phyloP scores from a whole-genome alignment of 2,888 invertebrate species.

The Drymonia ruficornis region DNA sequence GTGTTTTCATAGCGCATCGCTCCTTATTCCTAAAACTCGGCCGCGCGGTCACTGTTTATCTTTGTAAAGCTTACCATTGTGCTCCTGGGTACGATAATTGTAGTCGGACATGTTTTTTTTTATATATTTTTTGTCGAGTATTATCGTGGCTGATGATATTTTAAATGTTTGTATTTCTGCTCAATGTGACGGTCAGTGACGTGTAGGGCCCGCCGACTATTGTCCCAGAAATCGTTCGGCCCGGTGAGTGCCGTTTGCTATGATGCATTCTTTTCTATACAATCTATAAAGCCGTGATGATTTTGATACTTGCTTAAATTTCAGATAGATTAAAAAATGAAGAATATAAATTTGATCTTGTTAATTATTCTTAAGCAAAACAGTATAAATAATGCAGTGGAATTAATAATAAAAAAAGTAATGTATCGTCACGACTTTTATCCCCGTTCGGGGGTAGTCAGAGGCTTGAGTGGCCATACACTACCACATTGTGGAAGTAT shows the following conservation, averaged over 20 bases:
- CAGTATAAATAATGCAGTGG: too few species aligned
- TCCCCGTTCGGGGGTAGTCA: too few species aligned
- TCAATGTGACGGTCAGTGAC: slow-evolving; percentile 75
- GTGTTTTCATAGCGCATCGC: slow-evolving; percentile 57
- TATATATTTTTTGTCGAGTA: slow-evolving; percentile 43
- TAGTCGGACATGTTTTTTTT: slow-evolving; percentile 59
- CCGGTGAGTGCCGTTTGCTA: slow-evolving; percentile 63
- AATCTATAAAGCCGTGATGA: slow-evolving; percentile 16
- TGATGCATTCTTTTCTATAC: slow-evolving; percentile 53
- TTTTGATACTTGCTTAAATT: slow-evolving; percentile 53
- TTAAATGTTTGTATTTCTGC: slow-evolving; percentile 82
- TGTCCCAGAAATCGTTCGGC: slow-evolving; percentile 65
- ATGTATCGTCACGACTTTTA: too few species aligned
- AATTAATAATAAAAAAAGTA: too few species aligned
- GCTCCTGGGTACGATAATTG: slow-evolving; percentile 68
- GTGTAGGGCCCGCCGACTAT: slow-evolving; percentile 67
- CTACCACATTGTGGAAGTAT: too few species aligned
- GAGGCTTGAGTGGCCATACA: too few species aligned
- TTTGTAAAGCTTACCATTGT: slow-evolving; percentile 70
- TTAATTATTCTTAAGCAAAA: too few species aligned
- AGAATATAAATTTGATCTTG: too few species aligned
- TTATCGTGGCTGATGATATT: slow-evolving; percentile 74
- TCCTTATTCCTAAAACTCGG: slow-evolving; percentile 47
- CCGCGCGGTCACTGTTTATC: slow-evolving; percentile 65
- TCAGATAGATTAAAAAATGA: too few species aligned